A percentile compares a stretch with the other conserved stretches of the same genome.
Evolutionary conservation across 2,888 invertebrate species (phyloP).

Genomic region (Trimorus sp.): DNA sequence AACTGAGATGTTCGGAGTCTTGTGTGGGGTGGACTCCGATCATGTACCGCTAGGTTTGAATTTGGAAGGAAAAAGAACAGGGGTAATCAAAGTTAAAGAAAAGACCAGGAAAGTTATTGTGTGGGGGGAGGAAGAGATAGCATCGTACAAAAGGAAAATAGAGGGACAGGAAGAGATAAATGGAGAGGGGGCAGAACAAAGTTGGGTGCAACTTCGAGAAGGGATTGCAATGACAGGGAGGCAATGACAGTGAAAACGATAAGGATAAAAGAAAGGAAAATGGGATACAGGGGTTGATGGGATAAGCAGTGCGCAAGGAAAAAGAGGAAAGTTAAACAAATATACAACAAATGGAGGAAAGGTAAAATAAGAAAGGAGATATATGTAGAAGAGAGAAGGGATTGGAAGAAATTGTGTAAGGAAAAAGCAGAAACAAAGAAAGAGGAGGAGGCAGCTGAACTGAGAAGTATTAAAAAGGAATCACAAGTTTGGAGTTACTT

Average conservation of each 20-base stretch:
- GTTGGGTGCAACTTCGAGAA: no score
- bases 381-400: background rate
- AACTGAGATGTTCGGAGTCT: conserved; percentile 32
- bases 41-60: conserved; percentile 41
- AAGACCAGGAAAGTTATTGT: no score
- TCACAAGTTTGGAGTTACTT: background rate
- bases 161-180: no score
- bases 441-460: background rate
- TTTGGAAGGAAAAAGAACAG: no score
- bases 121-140: no score
- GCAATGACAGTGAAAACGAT: background rate
- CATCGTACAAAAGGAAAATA: no score
- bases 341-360: background rate
- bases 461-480: background rate
- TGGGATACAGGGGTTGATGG: conserved; percentile 3
- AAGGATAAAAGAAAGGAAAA: background rate
- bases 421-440: background rate
- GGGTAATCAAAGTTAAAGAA: no score
- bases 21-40: conserved; percentile 53
- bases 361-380: background rate
- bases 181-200: no score
- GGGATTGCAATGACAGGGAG: no score
- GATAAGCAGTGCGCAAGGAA: conserved; percentile 5
- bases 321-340: background rate
- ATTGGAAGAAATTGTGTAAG: background rate